Conservation (phyloP, 2,797 vertebrate genomes). For the Lophotriccus pileatus region DNA sequence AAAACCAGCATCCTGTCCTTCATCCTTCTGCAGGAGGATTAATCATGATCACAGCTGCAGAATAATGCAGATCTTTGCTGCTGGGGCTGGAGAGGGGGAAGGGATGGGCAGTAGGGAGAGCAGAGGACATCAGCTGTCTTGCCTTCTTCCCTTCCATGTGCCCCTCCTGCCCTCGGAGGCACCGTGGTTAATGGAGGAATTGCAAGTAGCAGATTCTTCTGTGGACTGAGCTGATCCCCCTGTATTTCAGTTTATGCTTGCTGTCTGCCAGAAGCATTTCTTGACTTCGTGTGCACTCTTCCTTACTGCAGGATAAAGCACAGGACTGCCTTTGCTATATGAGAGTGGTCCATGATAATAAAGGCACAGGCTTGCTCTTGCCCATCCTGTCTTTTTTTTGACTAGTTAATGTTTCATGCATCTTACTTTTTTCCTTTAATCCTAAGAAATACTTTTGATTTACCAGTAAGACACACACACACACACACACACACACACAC, state of each 20-base stretch:
- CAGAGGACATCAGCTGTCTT: background rate
- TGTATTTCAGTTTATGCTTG: background rate
- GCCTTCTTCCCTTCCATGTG: background rate
- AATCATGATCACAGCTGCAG: constrained; percentile 43
- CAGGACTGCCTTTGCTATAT: background rate
- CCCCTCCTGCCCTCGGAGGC: background rate
- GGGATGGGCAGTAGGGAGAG: background rate
- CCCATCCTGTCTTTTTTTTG: background rate
- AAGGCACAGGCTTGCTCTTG: background rate
- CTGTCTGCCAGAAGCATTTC: background rate
- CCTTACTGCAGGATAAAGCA: background rate
- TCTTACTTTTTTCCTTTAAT: background rate
- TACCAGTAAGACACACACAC: background rate
- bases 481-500: background rate
- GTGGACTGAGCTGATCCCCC: background rate
- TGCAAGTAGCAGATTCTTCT: background rate
- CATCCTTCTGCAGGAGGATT: constrained; percentile 32
- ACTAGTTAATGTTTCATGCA: background rate
- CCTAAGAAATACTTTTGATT: background rate
- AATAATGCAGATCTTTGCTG: constrained; percentile 4
- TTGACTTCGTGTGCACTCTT: background rate
- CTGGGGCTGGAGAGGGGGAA: background rate
- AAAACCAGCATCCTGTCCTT: background rate
- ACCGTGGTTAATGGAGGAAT: fast-evolving
- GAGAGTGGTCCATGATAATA: background rate